These are phyloP conservation scores for Resseliella maxima DNA, from an alignment of 2,888 invertebrate species.

Conservation along the genomic window DNA sequence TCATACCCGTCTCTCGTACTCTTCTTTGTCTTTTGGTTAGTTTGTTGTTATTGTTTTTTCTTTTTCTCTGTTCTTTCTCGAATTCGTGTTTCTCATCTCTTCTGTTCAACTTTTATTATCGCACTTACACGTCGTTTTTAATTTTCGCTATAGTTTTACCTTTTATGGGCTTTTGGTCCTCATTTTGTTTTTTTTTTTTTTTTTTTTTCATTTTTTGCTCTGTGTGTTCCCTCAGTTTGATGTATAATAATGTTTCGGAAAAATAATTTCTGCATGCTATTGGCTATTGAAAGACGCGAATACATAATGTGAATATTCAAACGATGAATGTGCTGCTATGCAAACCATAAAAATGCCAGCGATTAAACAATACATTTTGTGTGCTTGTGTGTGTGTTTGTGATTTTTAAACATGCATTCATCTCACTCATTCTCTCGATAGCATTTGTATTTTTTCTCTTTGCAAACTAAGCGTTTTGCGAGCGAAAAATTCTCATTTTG, in stretches of 20 bases:
- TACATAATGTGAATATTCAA: conserved; percentile 19
- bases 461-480: too few relatives aligned
- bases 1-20: neutral
- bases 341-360: neutral
- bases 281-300: neutral
- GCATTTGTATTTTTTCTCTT: too few relatives aligned
- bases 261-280: neutral
- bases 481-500: too few relatives aligned
- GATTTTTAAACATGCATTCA: neutral
- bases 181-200: neutral
- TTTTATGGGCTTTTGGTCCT: conserved; percentile 10
- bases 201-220: neutral
- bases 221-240: neutral
- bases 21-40: neutral
- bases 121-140: conserved; percentile 43
- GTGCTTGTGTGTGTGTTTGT: neutral
- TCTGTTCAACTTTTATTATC: neutral
- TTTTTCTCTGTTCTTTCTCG: neutral
- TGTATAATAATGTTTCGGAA: neutral
- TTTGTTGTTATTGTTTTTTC: neutral
- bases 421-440: neutral
- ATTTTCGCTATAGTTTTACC: conserved; percentile 29
- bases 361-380: conserved; percentile 27
- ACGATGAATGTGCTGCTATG: neutral
- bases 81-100: neutral